Evolutionary conservation across 2,797 vertebrate genomes (phyloP), one percentile per base, ranked within the genome.

Genomic region (Poecilia picta): DNA sequence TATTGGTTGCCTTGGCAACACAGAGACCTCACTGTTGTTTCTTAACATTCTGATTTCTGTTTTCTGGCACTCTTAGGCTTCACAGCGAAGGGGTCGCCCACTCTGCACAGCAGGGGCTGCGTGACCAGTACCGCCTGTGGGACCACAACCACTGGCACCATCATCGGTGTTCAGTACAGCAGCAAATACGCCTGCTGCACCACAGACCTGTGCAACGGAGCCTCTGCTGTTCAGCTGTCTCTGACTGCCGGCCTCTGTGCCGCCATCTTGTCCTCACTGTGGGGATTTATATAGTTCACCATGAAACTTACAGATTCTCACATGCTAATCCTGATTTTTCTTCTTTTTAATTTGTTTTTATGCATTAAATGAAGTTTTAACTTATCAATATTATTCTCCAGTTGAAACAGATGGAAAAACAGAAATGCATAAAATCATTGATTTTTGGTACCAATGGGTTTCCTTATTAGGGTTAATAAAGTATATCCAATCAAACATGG

Each of bases 171-270:
- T 0, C 71, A 51, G 49, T 89, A 75, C 81, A 92, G 64, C 47
- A 78, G 41, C 75, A 45, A 1, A 0, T 85, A 84, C 66, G 0
- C 3, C 1, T 95, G 94, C 66, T 95, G 94, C 43, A 45, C 5
- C 31, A 81, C 83, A 11, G 0, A 83, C 33, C 36, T 88, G 16
- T 94, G 93, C 28, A 95, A 95, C 1, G 79, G 82, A 31, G 94
- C 88, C 77, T 3, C 77, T 0, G 76, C 89, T 1, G 62, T 79
- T 23, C 89, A 89, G 47, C 47, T 93, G 41, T 77, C 49, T 8
- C 7, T 51, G 49, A 28, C 74, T 2, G 75, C 33, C n/a, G 91
- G 84, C 16, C 45, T 89, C 72, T 46, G 83, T 23, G 75, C 81
- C 13, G 88, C 86, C 71, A 1, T 81, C 31, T 23, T 94, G 78